Evolutionary conservation across 2,888 invertebrate species (phyloP), one percentile per base, ranked within the genome.

Genomic region (Scaptodrosophila latifasciaeformis): DNA sequence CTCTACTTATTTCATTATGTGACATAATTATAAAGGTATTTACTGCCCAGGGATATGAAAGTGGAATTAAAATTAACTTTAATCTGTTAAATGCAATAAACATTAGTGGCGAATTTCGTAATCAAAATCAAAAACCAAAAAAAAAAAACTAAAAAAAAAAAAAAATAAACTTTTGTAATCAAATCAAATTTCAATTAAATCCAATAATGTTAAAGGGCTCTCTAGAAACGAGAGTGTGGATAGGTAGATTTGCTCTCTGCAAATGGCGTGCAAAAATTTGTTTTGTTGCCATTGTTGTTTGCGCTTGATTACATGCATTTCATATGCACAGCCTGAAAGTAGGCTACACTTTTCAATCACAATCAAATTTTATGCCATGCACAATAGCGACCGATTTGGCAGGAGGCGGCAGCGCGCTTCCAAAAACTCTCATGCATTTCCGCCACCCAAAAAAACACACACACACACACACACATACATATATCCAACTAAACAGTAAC

Each of bases 271-370:
- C 47, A 55, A 67, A 61, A 67, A 63, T 70, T 31, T 31, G 34
- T 45, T 63, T 43, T 31, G 21, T 6, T 19, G 34, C 27, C 40
- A 30, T 9, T 21, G 7, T 15, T 9, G 2, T 2, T 12, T 17
- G 9, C 29, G 74, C 77, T 68, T 74, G 74, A 74, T 74, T 74
- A 74, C 77, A 74, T 77, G 74, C 74, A 70, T 78, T 74, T 76
- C 67, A 74, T 76, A 72, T 74, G 74, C 70, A 59, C 67, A 59
- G 65, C 67, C 67, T 56, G 59, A 78, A 76, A 78, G 78, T 75
- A 78, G 78, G 78, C 75, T 78, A 78, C 75, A 78, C 71, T 78
- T 77, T 78, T 76, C 75, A 76, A 76, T 78, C 78, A 78, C 75
- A 75, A 78, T 78, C 69, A 76, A 76, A 76, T 76, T 76, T 76